Evolutionary conservation across 2,797 vertebrate genomes (phyloP).

Genomic region (Novumbra hubbsi): DNA sequence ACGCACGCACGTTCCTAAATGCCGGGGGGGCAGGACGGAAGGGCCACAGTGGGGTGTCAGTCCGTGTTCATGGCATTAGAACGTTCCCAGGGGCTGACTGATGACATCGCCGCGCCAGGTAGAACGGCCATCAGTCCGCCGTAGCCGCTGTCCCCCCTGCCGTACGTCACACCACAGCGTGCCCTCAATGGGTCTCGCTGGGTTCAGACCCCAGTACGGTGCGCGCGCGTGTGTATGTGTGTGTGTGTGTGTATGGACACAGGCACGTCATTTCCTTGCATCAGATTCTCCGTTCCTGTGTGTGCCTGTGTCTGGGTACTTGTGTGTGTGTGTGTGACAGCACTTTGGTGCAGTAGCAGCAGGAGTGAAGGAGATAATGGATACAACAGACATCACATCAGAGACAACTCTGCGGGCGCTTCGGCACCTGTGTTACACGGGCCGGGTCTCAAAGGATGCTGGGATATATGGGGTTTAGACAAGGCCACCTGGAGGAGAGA

Average conservation of each 20-base stretch:
- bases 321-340: constrained; percentile 1
- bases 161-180: too few species aligned
- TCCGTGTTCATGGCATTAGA: too few species aligned
- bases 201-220: not conserved
- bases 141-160: too few species aligned
- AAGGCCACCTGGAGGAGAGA: not conserved
- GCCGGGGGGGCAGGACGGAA: too few species aligned
- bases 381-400: not conserved
- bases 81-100: too few species aligned
- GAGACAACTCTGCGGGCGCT: not conserved
- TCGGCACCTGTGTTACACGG: not conserved
- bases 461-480: not conserved
- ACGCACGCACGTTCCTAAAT: too few species aligned
- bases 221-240: not conserved
- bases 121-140: too few species aligned
- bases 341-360: not conserved
- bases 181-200: too few species aligned
- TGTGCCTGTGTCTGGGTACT: not conserved
- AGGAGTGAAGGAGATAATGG: constrained; percentile 6
- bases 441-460: not conserved
- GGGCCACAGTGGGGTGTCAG: too few species aligned
- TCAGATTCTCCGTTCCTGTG: not conserved
- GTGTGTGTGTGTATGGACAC: not conserved
- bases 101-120: too few species aligned
- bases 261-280: too few species aligned